Evolutionary conservation across 2,113 vertebrate genomes (phyloP).

Genomic region (Menidia beryllina): DNA sequence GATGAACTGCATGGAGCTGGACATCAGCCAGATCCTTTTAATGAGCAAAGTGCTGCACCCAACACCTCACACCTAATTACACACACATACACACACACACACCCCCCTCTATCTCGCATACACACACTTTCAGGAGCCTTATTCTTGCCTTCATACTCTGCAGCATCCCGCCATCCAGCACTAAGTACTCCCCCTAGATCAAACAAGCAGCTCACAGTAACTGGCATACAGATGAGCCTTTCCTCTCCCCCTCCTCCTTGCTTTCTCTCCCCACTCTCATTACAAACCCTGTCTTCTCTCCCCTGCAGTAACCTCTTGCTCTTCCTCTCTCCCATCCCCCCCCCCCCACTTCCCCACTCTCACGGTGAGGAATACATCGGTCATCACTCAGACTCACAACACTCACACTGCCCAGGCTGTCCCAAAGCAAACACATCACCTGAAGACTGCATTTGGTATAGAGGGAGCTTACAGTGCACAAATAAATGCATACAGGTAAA

Average conservation of each 20-base stretch:
- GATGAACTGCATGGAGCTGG: conserved; percentile 79
- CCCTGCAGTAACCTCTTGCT: conserved; percentile 67
- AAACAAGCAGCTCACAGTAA: conserved; percentile 76
- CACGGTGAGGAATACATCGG: conserved; percentile 49
- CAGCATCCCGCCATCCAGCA: conserved; percentile 70
- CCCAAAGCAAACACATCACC: conserved; percentile 70
- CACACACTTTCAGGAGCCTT: conserved; percentile 54
- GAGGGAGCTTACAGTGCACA: conserved; percentile 18
- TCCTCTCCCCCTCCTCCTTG: conserved; percentile 37
- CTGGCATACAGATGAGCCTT: conserved; percentile 81
- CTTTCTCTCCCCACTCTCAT: conserved; percentile 41
- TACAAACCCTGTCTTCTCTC: conserved; percentile 64
- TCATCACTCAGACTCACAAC: conserved; percentile 46
- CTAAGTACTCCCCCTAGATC: conserved; percentile 78
- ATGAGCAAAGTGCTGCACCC: conserved; percentile 78
- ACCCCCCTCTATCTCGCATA: conserved; percentile 28
- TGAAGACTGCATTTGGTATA: conserved; percentile 62
- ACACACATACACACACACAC: conserved; percentile 31
- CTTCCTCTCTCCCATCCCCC: conserved; percentile 29
- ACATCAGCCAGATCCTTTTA: conserved; percentile 78
- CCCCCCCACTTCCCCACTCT: conserved; percentile 24
- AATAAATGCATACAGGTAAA: neutral
- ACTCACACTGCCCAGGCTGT: conserved; percentile 46
- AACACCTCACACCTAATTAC: conserved; percentile 72
- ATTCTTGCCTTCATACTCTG: conserved; percentile 68